Evolutionary conservation across 2,888 invertebrate genomes (phyloP), one percentile per base, ranked within the genome.

Genomic region (Eupithecia tripunctaria): DNA sequence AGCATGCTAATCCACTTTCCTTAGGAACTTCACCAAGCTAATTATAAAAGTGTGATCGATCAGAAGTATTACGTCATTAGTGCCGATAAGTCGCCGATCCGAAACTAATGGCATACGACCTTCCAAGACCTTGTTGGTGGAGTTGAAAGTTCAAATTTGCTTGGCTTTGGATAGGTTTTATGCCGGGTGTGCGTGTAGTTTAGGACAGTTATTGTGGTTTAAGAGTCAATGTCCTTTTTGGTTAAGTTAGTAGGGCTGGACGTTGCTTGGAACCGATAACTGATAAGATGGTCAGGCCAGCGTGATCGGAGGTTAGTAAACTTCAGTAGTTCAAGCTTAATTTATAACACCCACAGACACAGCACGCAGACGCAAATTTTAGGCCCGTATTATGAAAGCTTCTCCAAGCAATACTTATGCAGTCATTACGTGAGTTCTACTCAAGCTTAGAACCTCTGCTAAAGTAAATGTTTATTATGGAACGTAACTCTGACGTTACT

Each of bases 41-140:
- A 68, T 70, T 63, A 69, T 67, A 64, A 64, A 56, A 59, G 59
- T 47, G 36, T 43, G 67, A 72, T 75, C 72, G 70, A 72, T 69
- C 63, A 41, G 25, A 7, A 36, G 67, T 63, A 67, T 74, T 67
- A 70, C 67, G 70, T 72, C 67, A 72, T 75, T 70, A 72, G 29
- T 47, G 56, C 25, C 69, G 67, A 75, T 70, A 70, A 70, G 72
- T 62, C 72, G 65, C 70, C 29, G 67, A 75, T 75, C 65, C 65
- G 25, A 43, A 63, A 71, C 59, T 62, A 71, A 74, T 68, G 15
- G 21, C 59, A 62, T 59, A 59, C 32, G 47, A 18, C 43, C 43
- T 18, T 18, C 29, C 5, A 10, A 36, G 63, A 51, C 63, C 62
- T 66, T 70, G 69, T 47, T 64, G 36, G 21, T 14, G 6, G 18